Conservation (phyloP, 2,888 invertebrate species). For the Chalcosyrphus nemorum region DNA sequence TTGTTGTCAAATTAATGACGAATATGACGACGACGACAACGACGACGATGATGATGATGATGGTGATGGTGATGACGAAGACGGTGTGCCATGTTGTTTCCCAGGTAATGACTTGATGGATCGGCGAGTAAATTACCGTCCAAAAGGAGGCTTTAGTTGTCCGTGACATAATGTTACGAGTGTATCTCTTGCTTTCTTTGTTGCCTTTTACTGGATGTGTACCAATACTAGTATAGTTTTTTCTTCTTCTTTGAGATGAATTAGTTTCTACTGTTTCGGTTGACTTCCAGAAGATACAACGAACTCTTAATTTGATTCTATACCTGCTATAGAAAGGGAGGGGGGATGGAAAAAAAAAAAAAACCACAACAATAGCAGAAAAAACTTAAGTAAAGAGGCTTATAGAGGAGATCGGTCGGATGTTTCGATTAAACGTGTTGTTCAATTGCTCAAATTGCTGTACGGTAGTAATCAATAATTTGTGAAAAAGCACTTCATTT, state of each 20-base stretch:
- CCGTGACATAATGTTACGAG: conserved; percentile 71
- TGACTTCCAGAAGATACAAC: conserved; percentile 70
- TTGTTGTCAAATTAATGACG: conserved; percentile 71
- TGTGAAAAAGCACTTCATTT: conserved; percentile 3
- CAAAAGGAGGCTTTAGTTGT: conserved; percentile 66
- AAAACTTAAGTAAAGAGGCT: conserved; percentile 25
- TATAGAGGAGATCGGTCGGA: conserved; percentile 26
- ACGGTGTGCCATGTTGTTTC: conserved; percentile 73
- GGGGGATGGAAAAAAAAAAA: neutral
- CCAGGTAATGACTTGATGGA: conserved; percentile 69
- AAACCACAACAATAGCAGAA: neutral
- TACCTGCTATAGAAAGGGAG: conserved; percentile 12
- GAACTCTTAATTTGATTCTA: conserved; percentile 68
- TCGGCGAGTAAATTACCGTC: conserved; percentile 66
- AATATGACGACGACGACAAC: conserved; percentile 64
- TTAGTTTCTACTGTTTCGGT: conserved; percentile 64
- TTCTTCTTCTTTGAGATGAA: conserved; percentile 46
- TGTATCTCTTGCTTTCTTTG: conserved; percentile 54
- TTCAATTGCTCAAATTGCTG: conserved; percentile 28
- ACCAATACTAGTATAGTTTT: conserved; percentile 13
- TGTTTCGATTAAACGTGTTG: conserved; percentile 36
- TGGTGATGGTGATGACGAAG: conserved; percentile 67
- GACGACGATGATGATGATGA: no score
- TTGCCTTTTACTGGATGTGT: conserved; percentile 17
- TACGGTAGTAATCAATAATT: conserved; percentile 31